Percentiles rank a stretch among this genome's conserved stretches.
phyloP scores from a whole-genome alignment of 2,113 vertebrate species.

The Bos javanicus region DNA sequence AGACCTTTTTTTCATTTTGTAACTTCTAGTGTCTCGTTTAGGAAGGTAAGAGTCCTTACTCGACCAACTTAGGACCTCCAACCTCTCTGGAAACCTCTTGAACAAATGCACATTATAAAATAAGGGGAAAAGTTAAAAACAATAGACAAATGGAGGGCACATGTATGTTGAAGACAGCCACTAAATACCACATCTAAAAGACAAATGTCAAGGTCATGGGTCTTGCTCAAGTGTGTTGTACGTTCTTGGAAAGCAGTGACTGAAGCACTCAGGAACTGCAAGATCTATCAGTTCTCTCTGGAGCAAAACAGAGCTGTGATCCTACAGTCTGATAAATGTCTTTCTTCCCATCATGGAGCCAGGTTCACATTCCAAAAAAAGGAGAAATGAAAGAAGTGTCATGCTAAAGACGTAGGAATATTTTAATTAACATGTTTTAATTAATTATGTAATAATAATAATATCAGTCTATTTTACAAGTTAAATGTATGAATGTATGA shows the following conservation, averaged over 20 bases:
- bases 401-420: slow-evolving; percentile 79
- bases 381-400: slow-evolving; percentile 47
- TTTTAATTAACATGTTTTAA: slow-evolving; percentile 84
- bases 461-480: slow-evolving; percentile 87
- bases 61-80: neutral
- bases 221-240: neutral
- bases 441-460: slow-evolving; percentile 82
- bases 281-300: neutral
- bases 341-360: neutral
- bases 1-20: neutral
- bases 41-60: neutral
- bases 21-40: neutral
- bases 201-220: neutral
- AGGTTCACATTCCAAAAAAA: neutral
- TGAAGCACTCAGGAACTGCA: neutral
- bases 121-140: neutral
- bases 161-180: neutral
- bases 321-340: neutral
- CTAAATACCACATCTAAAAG: neutral
- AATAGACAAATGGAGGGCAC: neutral
- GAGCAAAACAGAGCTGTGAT: neutral
- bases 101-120: neutral
- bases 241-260: neutral
- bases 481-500: slow-evolving; percentile 74
- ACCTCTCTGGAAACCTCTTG: neutral